These are phyloP conservation scores for Siniperca chuatsi DNA, from an alignment of 2,113 vertebrate species.

Conservation along the genomic window DNA sequence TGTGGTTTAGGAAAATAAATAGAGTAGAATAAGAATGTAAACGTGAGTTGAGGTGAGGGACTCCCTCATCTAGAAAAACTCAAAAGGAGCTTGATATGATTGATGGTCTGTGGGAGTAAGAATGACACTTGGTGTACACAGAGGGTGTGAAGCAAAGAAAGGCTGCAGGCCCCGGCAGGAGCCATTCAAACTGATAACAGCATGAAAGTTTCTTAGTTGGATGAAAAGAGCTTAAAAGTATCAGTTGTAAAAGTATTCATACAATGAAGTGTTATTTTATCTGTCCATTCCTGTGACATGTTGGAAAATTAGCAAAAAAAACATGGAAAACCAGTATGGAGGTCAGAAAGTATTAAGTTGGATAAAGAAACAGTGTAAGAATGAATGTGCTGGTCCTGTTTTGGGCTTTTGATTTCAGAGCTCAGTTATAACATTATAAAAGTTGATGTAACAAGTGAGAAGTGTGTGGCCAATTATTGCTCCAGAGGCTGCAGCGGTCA, in stretches of 20 bases:
- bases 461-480: slow-evolving; percentile 63
- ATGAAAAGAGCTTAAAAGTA: slow-evolving; percentile 20
- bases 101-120: slow-evolving; percentile 71
- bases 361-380: background rate
- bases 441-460: slow-evolving; percentile 56
- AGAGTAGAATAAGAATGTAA: slow-evolving; percentile 67
- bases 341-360: background rate
- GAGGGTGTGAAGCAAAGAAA: slow-evolving; percentile 62
- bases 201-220: slow-evolving; percentile 5
- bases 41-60: slow-evolving; percentile 62
- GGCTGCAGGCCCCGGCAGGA: slow-evolving; percentile 55
- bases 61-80: slow-evolving; percentile 48
- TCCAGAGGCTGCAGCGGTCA: slow-evolving; percentile 48
- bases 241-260: background rate
- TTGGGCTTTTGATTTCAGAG: slow-evolving; percentile 15
- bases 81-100: slow-evolving; percentile 69
- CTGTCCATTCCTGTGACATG: background rate
- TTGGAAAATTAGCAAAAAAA: background rate
- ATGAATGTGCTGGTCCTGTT: background rate
- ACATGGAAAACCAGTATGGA: background rate
- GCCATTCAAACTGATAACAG: slow-evolving; percentile 36
- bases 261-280: background rate
- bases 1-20: slow-evolving; percentile 63
- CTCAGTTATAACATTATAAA: slow-evolving; percentile 12
- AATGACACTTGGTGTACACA: slow-evolving; percentile 64